Conservation (phyloP, 1,140 invertebrate genomes). For the Nephotettix cincticeps region DNA sequence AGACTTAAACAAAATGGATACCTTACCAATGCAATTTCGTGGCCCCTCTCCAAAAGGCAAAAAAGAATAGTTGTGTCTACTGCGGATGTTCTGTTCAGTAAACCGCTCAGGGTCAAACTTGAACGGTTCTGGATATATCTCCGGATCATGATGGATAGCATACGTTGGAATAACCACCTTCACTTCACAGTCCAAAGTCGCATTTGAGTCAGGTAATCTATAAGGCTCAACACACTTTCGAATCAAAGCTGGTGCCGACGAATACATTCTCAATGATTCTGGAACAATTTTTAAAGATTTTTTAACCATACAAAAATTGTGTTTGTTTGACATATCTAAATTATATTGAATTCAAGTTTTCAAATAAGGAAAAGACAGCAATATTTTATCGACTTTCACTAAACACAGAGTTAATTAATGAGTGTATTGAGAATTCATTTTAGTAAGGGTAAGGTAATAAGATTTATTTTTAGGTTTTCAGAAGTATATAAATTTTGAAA, state of each 20-base stretch:
- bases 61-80: conserved; percentile 49
- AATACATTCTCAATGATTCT: conserved; percentile 42
- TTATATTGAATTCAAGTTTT: too few relatives aligned
- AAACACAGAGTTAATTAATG: background rate
- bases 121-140: conserved; percentile 68
- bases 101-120: conserved; percentile 75
- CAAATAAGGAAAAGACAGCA: too few relatives aligned
- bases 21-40: conserved; percentile 59
- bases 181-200: conserved; percentile 52
- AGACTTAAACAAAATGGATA: too few relatives aligned
- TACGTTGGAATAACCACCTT: conserved; percentile 56
- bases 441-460: too few relatives aligned
- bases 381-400: background rate
- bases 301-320: too few relatives aligned
- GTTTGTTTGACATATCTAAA: too few relatives aligned
- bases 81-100: conserved; percentile 49
- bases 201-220: conserved; percentile 26
- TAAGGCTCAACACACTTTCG: conserved; percentile 31
- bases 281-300: conserved; percentile 27
- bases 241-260: conserved; percentile 23
- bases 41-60: conserved; percentile 64
- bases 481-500: too few relatives aligned
- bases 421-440: background rate
- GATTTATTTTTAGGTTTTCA: too few relatives aligned
- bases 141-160: conserved; percentile 60